phyloP scores from a whole-genome alignment of 2,888 invertebrate species.

The Leucophenga montana region DNA sequence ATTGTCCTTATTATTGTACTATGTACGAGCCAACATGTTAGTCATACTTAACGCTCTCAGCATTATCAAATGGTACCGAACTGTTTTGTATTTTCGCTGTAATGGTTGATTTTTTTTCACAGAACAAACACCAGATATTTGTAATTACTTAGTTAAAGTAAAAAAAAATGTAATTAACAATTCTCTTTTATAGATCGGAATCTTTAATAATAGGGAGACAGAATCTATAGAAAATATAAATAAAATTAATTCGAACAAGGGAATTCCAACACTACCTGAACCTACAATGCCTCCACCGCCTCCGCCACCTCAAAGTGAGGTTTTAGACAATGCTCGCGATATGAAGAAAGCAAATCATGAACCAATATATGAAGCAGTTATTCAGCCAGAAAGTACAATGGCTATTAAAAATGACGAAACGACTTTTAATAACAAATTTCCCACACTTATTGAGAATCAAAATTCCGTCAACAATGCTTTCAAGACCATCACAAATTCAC shows the following conservation, averaged over 20 bases:
- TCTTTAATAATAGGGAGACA: slow-evolving; percentile 78
- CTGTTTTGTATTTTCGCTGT: too few relatives aligned
- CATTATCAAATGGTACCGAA: too few relatives aligned
- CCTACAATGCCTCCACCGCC: slow-evolving; percentile 85
- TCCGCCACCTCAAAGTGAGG: slow-evolving; percentile 72
- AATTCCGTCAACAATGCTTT: neutral
- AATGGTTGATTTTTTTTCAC: too few relatives aligned
- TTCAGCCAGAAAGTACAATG: slow-evolving; percentile 76
- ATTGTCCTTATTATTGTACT: too few relatives aligned
- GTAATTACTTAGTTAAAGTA: neutral
- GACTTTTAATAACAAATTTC: slow-evolving; percentile 13
- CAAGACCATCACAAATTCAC: neutral
- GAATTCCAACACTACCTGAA: slow-evolving; percentile 81
- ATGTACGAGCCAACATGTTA: too few relatives aligned
- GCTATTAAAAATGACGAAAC: slow-evolving; percentile 41
- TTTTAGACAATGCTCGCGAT: neutral
- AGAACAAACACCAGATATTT: too few relatives aligned
- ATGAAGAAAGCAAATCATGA: slow-evolving; percentile 74
- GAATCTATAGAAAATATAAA: slow-evolving; percentile 64
- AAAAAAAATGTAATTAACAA: neutral
- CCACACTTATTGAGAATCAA: neutral
- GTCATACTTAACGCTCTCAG: too few relatives aligned
- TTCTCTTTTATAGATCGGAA: slow-evolving; percentile 74
- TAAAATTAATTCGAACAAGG: slow-evolving; percentile 51
- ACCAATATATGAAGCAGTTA: slow-evolving; percentile 90